These are phyloP conservation scores for Lemur catta DNA, from an alignment of 2,797 vertebrate species.

Conservation along the genomic window DNA sequence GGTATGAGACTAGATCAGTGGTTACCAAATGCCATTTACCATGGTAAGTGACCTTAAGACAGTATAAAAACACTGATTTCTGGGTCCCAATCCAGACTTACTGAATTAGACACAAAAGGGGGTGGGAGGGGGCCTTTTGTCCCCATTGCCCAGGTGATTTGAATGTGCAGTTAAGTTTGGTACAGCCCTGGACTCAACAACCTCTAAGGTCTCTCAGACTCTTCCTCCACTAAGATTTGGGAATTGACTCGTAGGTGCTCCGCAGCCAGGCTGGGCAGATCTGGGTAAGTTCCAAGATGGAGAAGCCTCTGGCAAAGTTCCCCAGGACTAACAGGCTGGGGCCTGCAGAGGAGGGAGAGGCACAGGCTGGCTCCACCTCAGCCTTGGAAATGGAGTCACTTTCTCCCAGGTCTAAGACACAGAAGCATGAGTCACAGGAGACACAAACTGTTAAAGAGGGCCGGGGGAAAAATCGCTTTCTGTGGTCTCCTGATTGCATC, in stretches of 20 bases:
- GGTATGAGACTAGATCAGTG: not conserved
- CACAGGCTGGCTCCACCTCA: not conserved
- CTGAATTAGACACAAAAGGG: not conserved
- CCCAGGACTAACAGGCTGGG: not conserved
- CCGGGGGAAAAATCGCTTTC: not conserved
- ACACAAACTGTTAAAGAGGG: not conserved
- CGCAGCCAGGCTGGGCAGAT: not conserved
- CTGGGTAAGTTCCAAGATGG: not conserved
- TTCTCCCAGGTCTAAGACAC: not conserved
- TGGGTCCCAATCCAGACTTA: not conserved
- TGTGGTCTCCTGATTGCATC: conserved; percentile 71
- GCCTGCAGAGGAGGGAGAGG: not conserved
- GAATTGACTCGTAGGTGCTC: not conserved
- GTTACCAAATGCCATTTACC: not conserved
- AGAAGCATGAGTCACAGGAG: conserved; percentile 59
- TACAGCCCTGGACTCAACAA: not conserved
- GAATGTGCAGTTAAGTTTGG: not conserved
- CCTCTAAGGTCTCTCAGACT: not conserved
- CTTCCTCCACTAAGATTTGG: not conserved
- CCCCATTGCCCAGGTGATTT: not conserved
- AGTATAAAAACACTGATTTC: not conserved
- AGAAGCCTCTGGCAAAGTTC: not conserved
- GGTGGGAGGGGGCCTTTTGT: not conserved
- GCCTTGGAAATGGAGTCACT: not conserved
- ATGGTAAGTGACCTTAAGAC: not conserved